Percentiles rank a stretch among this genome's conserved stretches.
These are phyloP conservation scores for Thamnophis sirtalis DNA, from an alignment of 2,113 vertebrate species.

Conservation along the genomic window DNA sequence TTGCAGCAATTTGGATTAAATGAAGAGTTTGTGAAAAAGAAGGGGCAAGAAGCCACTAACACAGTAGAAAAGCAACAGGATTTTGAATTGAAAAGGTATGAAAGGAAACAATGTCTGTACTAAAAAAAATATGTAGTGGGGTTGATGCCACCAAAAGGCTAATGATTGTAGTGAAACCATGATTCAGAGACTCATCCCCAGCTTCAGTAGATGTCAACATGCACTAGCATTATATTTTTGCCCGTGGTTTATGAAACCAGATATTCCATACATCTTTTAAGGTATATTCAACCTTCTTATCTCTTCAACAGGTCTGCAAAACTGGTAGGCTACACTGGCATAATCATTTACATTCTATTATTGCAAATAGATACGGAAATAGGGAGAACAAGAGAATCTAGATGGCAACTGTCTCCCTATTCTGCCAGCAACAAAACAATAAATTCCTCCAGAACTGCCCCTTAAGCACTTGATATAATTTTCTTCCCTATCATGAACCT, in stretches of 20 bases:
- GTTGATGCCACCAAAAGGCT: background rate
- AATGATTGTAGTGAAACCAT: background rate
- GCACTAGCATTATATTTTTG: background rate
- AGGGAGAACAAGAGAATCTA: background rate
- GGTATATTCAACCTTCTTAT: background rate
- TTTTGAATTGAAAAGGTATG: constrained; percentile 56
- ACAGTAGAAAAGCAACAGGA: constrained; percentile 42
- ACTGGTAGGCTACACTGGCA: background rate
- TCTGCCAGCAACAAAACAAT: background rate
- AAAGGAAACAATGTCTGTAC: background rate
- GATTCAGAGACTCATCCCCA: background rate
- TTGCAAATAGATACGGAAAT: background rate
- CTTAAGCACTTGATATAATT: background rate
- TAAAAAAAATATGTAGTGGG: background rate
- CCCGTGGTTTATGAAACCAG: background rate
- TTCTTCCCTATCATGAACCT: background rate
- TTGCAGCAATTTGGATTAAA: constrained; percentile 79
- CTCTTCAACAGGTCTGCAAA: background rate
- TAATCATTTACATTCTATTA: background rate
- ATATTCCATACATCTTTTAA: background rate
- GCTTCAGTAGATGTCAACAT: background rate
- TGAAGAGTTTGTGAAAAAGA: constrained; percentile 82
- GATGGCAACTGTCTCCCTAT: background rate
- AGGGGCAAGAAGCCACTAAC: constrained; percentile 58
- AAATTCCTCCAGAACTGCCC: background rate